Conservation (phyloP, 2,113 vertebrate genomes). For the Myxocyprinus asiaticus region DNA sequence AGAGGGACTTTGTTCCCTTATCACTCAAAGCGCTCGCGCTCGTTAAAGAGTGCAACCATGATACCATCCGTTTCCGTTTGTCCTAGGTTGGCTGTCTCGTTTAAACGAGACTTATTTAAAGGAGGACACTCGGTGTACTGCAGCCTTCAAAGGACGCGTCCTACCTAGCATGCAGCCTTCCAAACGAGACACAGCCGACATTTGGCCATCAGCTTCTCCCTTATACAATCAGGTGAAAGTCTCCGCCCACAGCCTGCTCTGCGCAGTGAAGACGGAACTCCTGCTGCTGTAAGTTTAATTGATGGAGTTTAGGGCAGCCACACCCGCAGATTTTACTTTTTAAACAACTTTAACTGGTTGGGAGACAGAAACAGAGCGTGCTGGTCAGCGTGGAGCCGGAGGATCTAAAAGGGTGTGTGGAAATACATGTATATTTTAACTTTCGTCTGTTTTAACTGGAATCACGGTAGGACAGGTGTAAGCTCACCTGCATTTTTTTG, state of each 20-base stretch:
- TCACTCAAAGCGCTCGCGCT: too few species aligned
- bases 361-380: not conserved
- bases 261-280: not conserved
- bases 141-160: too few species aligned
- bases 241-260: conserved; percentile 6
- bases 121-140: too few species aligned
- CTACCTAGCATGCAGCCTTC: too few species aligned
- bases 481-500: conserved; percentile 1
- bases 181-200: too few species aligned
- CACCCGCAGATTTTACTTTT: conserved; percentile 7
- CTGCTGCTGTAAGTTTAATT: not conserved
- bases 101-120: too few species aligned
- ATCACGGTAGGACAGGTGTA: conserved; percentile 12
- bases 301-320: not conserved
- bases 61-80: too few species aligned
- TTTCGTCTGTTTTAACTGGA: not conserved
- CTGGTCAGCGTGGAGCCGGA: not conserved
- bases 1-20: too few species aligned
- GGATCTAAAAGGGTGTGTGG: not conserved
- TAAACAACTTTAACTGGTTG: not conserved
- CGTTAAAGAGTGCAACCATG: too few species aligned
- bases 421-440: not conserved
- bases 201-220: conserved; percentile 10
- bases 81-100: too few species aligned
- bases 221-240: not conserved